These are phyloP conservation scores for Mohoua ochrocephala DNA, from an alignment of 2,113 vertebrate species.

Conservation along the genomic window DNA sequence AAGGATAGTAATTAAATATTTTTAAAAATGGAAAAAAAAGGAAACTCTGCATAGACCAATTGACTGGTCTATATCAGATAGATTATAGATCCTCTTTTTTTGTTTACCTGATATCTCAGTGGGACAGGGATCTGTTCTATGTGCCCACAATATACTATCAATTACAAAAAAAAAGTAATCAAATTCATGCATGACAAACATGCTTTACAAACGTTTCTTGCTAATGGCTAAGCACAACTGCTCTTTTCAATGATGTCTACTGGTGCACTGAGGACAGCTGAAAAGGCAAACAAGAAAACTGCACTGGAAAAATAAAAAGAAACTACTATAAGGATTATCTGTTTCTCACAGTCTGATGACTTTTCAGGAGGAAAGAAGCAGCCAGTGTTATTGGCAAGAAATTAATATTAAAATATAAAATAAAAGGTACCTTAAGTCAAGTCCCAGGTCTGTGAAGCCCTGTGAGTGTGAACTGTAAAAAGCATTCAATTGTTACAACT, in stretches of 20 bases:
- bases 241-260: background rate
- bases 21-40: fast-evolving
- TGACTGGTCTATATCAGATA: background rate
- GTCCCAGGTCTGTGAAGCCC: background rate
- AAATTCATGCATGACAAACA: background rate
- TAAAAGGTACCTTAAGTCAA: background rate
- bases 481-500: conserved; percentile 22
- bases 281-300: background rate
- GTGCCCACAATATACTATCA: background rate
- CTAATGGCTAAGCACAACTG: background rate
- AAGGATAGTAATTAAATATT: background rate
- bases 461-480: conserved; percentile 20
- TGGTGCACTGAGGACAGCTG: background rate
- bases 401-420: conserved; percentile 24
- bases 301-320: background rate
- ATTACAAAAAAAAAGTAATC: background rate
- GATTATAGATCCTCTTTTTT: background rate
- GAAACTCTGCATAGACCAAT: background rate
- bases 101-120: background rate
- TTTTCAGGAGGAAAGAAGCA: background rate
- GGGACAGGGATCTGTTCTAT: background rate
- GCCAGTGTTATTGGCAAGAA: background rate
- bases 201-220: background rate
- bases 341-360: background rate
- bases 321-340: background rate